phyloP scores from a whole-genome alignment of 2,113 vertebrate species.

The Promerops cafer region DNA sequence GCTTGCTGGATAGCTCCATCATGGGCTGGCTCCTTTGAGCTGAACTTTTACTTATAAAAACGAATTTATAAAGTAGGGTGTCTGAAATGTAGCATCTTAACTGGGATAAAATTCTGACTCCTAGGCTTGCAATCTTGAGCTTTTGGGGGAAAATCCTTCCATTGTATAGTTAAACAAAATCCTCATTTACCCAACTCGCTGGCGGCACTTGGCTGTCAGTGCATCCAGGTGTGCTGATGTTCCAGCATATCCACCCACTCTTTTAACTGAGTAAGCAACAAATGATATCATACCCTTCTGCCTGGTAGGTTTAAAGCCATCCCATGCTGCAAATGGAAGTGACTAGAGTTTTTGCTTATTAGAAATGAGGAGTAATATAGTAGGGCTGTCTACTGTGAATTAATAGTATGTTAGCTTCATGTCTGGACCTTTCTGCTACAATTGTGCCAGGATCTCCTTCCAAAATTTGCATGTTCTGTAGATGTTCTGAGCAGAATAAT shows the following conservation, averaged over 20 bases:
- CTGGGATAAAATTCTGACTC: background rate
- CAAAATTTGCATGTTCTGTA: background rate
- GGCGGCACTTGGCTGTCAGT: conserved; percentile 7
- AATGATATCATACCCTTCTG: conserved; percentile 4
- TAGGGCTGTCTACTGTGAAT: background rate
- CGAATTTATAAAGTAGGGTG: background rate
- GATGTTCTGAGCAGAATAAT: background rate
- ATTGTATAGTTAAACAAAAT: background rate
- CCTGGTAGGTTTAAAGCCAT: background rate
- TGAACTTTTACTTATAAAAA: background rate
- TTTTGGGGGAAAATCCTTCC: background rate
- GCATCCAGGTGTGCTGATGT: conserved; percentile 3
- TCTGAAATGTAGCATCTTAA: background rate
- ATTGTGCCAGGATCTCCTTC: background rate
- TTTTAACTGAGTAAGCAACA: background rate
- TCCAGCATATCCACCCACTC: conserved; percentile 2
- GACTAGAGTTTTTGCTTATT: background rate
- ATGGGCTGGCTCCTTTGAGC: background rate
- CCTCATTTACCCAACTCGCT: background rate
- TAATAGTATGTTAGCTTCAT: background rate
- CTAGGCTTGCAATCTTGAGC: background rate
- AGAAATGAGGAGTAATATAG: background rate
- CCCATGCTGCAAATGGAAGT: background rate
- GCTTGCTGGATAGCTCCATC: background rate
- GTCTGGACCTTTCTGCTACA: background rate